Percentiles rank a stretch among this genome's conserved stretches.
Conservation (phyloP, 35 echinoderm and acorn worm species). For the Ophiothrix spiculata region DNA sequence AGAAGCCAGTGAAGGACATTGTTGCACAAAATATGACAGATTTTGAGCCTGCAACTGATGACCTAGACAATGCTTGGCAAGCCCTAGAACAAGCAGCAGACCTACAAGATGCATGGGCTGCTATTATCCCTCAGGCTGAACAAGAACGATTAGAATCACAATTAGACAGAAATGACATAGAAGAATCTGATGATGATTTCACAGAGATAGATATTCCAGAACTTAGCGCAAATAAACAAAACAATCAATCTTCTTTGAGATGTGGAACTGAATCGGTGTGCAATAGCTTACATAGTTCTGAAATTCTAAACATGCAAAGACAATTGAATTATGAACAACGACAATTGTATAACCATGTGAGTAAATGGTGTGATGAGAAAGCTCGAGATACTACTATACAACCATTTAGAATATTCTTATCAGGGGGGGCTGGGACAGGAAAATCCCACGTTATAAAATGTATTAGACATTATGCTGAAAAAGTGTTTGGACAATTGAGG, state of each 20-base stretch:
- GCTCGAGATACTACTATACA: slow-evolving; percentile 5
- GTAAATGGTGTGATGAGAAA: slow-evolving; percentile 44
- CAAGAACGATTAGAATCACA: slow-evolving; percentile 23
- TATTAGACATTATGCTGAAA: slow-evolving; percentile 35
- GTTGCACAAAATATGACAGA: slow-evolving; percentile 13
- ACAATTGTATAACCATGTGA: slow-evolving; percentile 40
- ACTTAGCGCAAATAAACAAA: neutral
- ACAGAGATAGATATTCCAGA: slow-evolving; percentile 39
- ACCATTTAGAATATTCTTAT: slow-evolving; percentile 49
- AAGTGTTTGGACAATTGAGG: slow-evolving; percentile 17
- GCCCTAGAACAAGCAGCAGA: neutral
- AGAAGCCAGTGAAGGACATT: slow-evolving; percentile 6
- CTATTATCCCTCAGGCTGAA: slow-evolving; percentile 53
- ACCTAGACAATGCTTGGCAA: neutral
- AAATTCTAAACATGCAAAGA: neutral
- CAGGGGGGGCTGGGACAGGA: slow-evolving; percentile 51
- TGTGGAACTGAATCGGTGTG: slow-evolving; percentile 7
- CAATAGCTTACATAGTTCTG: neutral
- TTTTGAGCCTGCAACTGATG: neutral
- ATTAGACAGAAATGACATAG: neutral
- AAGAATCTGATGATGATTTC: slow-evolving; percentile 17
- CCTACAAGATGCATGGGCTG: slow-evolving; percentile 54
- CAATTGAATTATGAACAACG: slow-evolving; percentile 52
- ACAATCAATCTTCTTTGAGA: neutral
- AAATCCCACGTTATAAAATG: slow-evolving; percentile 58